Evolutionary conservation across 2,113 vertebrate species (phyloP).

Genomic region (Parus major): DNA sequence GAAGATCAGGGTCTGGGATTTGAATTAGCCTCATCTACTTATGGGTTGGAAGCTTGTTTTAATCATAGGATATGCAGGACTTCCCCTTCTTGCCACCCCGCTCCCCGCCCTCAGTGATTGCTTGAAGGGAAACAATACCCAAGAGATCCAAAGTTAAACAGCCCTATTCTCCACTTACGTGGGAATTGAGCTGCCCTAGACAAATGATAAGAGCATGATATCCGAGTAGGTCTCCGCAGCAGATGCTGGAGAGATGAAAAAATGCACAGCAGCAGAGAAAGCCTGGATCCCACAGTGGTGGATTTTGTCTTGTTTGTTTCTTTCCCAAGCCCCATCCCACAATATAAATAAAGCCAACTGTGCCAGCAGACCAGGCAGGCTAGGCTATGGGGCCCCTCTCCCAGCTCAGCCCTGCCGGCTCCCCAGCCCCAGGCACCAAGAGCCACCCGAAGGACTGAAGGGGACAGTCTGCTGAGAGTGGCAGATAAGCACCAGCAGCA

Average conservation of each 20-base stretch:
- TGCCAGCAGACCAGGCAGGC: neutral
- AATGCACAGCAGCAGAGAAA: neutral
- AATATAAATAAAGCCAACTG: neutral
- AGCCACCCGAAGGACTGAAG: neutral
- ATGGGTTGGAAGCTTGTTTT: neutral
- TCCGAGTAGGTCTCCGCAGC: neutral
- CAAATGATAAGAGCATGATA: neutral
- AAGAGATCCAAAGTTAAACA: neutral
- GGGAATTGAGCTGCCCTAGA: neutral
- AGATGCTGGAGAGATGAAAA: neutral
- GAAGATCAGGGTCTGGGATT: neutral
- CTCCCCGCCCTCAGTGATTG: accelerated
- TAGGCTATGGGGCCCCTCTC: neutral
- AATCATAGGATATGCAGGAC: neutral
- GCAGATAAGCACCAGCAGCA: neutral
- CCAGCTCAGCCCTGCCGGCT: neutral
- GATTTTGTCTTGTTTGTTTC: neutral
- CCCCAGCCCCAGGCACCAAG: accelerated
- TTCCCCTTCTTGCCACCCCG: neutral
- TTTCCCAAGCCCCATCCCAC: neutral
- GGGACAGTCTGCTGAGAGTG: neutral
- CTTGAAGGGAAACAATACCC: neutral
- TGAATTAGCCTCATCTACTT: neutral
- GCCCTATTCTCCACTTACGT: neutral
- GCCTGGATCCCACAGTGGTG: neutral